Evolutionary conservation across 2,113 vertebrate genomes (phyloP), one percentile per base, ranked within the genome.

Genomic region (Equus quagga): DNA sequence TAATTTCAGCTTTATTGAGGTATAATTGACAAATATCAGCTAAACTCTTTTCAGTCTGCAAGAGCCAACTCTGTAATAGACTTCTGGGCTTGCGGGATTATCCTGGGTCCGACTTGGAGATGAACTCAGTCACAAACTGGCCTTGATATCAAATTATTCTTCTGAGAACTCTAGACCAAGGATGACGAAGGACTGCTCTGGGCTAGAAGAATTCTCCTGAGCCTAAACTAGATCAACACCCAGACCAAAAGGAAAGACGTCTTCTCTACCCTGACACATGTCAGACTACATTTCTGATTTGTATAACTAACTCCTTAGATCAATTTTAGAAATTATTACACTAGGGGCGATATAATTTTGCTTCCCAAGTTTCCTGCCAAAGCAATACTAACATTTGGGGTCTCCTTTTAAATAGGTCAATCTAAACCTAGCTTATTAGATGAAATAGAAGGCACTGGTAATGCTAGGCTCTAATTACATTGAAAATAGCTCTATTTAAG

Each of bases 371-470:
- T 67, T 94, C 75, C 51, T 90, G 65, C 9, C 28, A 95, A 91
- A 92, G 76, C 67, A 94, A 51, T 75, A 84, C 54, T 51, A 60
- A 11, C 46, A 87, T 73, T 82, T 89, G 65, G 88, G 54, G 28
- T 94, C 51, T 96, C n/a, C 60, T 91, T 95, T 96, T 69, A 83
- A 85, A 94, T 28, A 75, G 78, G 19, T 79, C n/a, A 51, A 67
- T 84, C 46, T 92, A 67, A 83, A 8, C 84, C 41, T 95, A 28
- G 46, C 56, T 94, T 86, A 95, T 56, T 75, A 54, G 19, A 94
- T 87, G 95, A 80, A 96, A 86, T 21, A 73, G 70, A 96, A 96
- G 82, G 70, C 54, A 93, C 5, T 31, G 24, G 51, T 46, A 90
- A 64, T 41, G 36, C 69, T 62, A 84, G 46, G 26, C 51, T 90